Conservation (phyloP, 2,888 invertebrate species). For the Pardosa pseudoannulata region DNA sequence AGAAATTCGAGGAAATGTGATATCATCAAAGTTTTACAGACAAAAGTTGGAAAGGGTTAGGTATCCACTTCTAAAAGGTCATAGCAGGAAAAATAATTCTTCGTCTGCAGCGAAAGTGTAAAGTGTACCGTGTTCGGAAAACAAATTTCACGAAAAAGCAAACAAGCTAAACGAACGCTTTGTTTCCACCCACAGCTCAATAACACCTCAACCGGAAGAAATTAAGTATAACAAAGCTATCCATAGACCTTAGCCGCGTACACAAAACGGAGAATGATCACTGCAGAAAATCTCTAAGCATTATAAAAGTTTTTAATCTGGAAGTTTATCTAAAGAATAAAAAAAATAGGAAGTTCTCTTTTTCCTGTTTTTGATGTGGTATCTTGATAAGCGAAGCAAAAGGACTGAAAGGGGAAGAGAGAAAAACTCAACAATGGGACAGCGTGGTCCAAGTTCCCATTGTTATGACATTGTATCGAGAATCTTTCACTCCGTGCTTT, state of each 20-base stretch:
- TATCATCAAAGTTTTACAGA: too few relatives aligned
- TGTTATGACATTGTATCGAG: not conserved
- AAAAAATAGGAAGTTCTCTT: conserved; percentile 40
- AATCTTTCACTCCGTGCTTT: not conserved
- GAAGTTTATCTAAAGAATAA: conserved; percentile 18
- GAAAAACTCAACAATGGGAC: not conserved
- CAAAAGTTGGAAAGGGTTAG: too few relatives aligned
- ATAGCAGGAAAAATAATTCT: too few relatives aligned
- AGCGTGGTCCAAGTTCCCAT: not conserved
- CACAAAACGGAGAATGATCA: not conserved
- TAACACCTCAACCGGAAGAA: not conserved
- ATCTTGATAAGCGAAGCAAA: not conserved
- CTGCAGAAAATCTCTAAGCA: not conserved
- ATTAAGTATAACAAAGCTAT: not conserved
- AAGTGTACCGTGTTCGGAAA: too few relatives aligned
- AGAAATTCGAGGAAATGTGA: too few relatives aligned
- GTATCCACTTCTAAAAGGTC: too few relatives aligned
- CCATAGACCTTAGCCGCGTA: not conserved
- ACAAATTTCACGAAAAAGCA: too few relatives aligned
- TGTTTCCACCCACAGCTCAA: not conserved
- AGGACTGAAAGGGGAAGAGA: not conserved
- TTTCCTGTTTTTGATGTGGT: conserved; percentile 17
- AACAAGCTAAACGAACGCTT: not conserved
- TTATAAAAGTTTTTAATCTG: conserved; percentile 7
- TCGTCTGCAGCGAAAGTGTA: too few relatives aligned